Evolutionary conservation across 2,113 vertebrate species (phyloP).

Genomic region (Psephotus haematonotus): DNA sequence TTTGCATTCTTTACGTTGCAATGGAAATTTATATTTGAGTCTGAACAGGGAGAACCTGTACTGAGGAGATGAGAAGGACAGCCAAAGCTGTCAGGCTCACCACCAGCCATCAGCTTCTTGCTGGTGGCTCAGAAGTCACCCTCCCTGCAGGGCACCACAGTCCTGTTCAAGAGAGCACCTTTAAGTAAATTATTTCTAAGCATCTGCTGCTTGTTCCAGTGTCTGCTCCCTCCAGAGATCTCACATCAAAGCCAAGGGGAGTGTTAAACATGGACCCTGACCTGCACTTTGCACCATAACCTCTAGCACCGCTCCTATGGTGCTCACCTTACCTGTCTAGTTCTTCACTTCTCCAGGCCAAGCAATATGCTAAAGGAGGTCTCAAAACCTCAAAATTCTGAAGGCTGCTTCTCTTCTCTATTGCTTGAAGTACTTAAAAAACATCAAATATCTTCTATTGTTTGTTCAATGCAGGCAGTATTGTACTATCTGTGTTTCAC

Average conservation of each 20-base stretch:
- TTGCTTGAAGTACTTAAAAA: neutral
- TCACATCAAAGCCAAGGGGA: neutral
- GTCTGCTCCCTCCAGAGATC: neutral
- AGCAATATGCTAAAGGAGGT: neutral
- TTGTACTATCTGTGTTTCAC: neutral
- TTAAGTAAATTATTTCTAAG: neutral
- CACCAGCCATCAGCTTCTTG: neutral
- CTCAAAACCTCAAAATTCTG: neutral
- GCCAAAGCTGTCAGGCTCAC: neutral
- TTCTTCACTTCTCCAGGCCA: neutral
- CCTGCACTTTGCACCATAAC: neutral
- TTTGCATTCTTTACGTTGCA: neutral
- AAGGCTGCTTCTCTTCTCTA: neutral
- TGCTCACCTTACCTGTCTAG: neutral
- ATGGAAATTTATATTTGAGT: neutral
- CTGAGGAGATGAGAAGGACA: neutral
- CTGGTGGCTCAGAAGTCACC: neutral
- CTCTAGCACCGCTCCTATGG: accelerated
- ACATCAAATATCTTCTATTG: neutral
- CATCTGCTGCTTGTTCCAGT: neutral
- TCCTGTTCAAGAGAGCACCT: neutral
- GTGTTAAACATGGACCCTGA: accelerated
- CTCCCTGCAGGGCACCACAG: neutral
- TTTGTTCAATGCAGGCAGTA: neutral
- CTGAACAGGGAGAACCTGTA: neutral